Base-by-base conservation (phyloP, 2,888 invertebrate genomes). In the Euphydryas editha region DNA sequence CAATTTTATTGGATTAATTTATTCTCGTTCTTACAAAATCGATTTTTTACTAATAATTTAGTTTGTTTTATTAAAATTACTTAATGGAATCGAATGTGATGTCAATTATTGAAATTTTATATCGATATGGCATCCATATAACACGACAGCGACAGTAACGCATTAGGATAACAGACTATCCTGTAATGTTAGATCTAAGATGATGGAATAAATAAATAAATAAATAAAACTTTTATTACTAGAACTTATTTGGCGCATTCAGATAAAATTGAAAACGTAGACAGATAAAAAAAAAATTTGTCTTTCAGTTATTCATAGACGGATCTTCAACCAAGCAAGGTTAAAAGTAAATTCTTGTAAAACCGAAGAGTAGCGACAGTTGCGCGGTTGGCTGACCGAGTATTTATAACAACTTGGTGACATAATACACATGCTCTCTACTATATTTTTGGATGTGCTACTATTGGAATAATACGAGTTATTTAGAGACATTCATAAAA, bases 371-470 rank as follows among this genome's bases (percentile, higher is more conserved):
- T 81, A 79, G 75, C 76, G 80, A 75, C 78, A 73, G 83, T 79
- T 82, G 79, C 80, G 78, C 80, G 82, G 83, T 81, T 83, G 78
- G 81, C 78, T 80, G 82, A 82, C 80, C 75, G 82, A 73, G 78
- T 88, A 88, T 88, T 89, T 90, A 83, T 86, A 88, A 83, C 76
- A 75, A 79, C 76, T 75, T 72, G 78, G 80, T 83, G 85, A 87
- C 85, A 86, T 78, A 80, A 77, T 75, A 79, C 77, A 67, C 69
- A 73, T 69, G 71, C 78, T 80, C 75, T 75, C 76, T 73, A 73
- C 62, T 75, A 78, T 87, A 86, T 87, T 83, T 85, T 75, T 78
- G 78, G 76, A 77, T 76, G 83, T 83, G 82, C 44, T 37, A 61
- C 58, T 67, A 67, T 59, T 65, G 57, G 55, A 13, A 30, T 46